Percentiles rank a stretch among this genome's conserved stretches.
These are phyloP conservation scores for Xanthorhoe spadicearia DNA, from an alignment of 2,888 invertebrate genomes.

Conservation along the genomic window DNA sequence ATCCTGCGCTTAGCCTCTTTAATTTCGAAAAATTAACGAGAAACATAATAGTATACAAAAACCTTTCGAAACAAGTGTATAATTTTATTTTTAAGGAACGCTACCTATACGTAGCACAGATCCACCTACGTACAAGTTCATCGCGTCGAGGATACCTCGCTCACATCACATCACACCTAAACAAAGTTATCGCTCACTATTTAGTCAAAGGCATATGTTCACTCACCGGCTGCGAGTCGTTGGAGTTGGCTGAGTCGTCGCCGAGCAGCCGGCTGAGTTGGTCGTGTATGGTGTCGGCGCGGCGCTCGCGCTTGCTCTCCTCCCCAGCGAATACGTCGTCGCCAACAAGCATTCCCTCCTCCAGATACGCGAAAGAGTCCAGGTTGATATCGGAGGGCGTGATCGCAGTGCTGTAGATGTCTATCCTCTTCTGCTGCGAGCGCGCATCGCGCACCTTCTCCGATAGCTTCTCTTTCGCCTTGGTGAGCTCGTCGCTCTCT, in stretches of 20 bases:
- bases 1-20: slow-evolving; percentile 51
- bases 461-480: slow-evolving; percentile 75
- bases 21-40: slow-evolving; percentile 40
- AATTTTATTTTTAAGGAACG: slow-evolving; percentile 39
- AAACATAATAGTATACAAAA: slow-evolving; percentile 53
- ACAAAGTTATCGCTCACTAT: slow-evolving; percentile 63
- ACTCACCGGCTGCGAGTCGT: slow-evolving; percentile 73
- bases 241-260: slow-evolving; percentile 69
- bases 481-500: slow-evolving; percentile 73
- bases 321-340: slow-evolving; percentile 73
- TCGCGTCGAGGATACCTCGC: slow-evolving; percentile 23
- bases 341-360: slow-evolving; percentile 77
- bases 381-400: slow-evolving; percentile 81
- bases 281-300: slow-evolving; percentile 62
- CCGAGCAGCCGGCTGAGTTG: slow-evolving; percentile 70
- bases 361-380: slow-evolving; percentile 81
- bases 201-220: slow-evolving; percentile 73
- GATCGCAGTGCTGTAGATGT: slow-evolving; percentile 83
- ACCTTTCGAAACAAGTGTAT: slow-evolving; percentile 51
- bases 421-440: slow-evolving; percentile 77
- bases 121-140: slow-evolving; percentile 32
- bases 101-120: slow-evolving; percentile 18
- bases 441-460: slow-evolving; percentile 76
- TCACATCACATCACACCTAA: slow-evolving; percentile 34
- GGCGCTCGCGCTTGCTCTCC: slow-evolving; percentile 61